Evolutionary conservation across 2,888 invertebrate species (phyloP), one percentile per base, ranked within the genome.

Genomic region (Orthosia gracilis): DNA sequence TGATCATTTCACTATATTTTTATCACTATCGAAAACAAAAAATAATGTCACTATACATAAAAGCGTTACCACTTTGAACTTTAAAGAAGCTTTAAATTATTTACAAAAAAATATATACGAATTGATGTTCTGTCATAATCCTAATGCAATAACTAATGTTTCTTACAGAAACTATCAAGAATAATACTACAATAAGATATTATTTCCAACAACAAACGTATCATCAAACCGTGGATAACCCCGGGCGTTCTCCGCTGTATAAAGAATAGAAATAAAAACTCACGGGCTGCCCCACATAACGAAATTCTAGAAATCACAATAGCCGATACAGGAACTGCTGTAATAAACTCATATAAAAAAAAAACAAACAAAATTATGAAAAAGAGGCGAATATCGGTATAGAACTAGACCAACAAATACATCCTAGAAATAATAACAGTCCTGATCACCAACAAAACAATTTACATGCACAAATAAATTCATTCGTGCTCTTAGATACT

Each of bases 341-440:
- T 26, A 26, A 26, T 26, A 26, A 26, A 1, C 26, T 26, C 26
- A 26, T 26, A 26, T 2, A 26, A 26, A 26, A 26, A 59, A 31
- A 40, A 31, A 18, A 9, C 3, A 45, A 61, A 13, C 21, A 9
- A 9, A 21, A 21, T 21, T 61, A 47, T n/a, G 61, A 61, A 61
- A 61, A n/a, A 62, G 61, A 62, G n/a, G 26, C 31, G 18, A 58
- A 58, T 58, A 58, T 58, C 9, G 57, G 57, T 31, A 40, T 13
- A 59, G 26, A 31, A 31, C 26, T 31, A 31, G 26, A 3, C 4
- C 26, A 31, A 31, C 26, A 31, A 31, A 31, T 13, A 18, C 40
- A 59, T 4, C 26, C 26, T 31, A 58, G 31, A 58, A 40, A 40
- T 26, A 26, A 31, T 18, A 26, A 31, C 11, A 31, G 31, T 26